These are phyloP conservation scores for Rhea pennata DNA, from an alignment of 2,113 vertebrate species.

Conservation along the genomic window DNA sequence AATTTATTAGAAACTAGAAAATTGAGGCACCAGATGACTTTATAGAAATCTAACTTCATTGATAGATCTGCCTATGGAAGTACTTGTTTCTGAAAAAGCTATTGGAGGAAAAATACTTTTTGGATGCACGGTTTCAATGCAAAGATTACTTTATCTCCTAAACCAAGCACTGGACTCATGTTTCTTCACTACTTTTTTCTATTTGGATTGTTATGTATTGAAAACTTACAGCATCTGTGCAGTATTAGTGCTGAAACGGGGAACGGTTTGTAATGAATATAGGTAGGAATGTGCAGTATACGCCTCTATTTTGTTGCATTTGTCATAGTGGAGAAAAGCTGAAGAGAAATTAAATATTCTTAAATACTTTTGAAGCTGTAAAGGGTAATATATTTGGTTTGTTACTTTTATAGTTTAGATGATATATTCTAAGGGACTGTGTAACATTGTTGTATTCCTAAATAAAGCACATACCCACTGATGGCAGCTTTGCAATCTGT, in stretches of 20 bases:
- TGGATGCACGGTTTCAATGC: not conserved
- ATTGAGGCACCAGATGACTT: not conserved
- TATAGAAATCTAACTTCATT: not conserved
- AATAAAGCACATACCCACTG: conserved; percentile 41
- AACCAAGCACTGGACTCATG: not conserved
- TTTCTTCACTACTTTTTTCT: not conserved
- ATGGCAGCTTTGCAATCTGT: conserved; percentile 67
- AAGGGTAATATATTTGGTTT: conserved; percentile 17
- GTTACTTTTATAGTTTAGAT: not conserved
- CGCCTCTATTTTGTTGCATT: not conserved
- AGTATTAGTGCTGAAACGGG: not conserved
- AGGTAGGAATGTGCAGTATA: not conserved
- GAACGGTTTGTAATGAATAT: not conserved
- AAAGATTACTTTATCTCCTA: not conserved
- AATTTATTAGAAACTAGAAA: not conserved
- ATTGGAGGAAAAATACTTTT: not conserved
- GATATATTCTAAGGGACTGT: not conserved
- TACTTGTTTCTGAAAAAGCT: not conserved
- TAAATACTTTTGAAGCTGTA: not conserved
- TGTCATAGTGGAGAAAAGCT: not conserved
- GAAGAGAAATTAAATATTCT: not conserved
- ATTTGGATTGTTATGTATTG: not conserved
- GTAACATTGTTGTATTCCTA: conserved; percentile 51
- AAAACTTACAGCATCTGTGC: not conserved
- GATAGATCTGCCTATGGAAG: not conserved